Evolutionary conservation across 2,113 vertebrate genomes (phyloP).

Genomic region (Rallus limicola): DNA sequence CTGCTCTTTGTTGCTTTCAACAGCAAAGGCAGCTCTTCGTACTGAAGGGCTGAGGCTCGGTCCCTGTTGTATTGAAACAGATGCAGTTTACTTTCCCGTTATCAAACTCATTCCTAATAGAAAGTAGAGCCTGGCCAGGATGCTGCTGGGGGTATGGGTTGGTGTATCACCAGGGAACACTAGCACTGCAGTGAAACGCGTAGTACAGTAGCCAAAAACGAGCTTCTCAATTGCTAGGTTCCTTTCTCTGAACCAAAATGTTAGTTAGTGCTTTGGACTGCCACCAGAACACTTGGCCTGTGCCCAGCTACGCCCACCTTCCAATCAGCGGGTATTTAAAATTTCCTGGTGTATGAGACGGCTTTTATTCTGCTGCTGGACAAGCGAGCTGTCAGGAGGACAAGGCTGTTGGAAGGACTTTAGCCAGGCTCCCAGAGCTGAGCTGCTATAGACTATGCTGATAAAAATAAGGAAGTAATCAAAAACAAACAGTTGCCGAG

Average conservation of each 20-base stretch:
- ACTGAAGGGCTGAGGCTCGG: neutral
- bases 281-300: neutral
- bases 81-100: neutral
- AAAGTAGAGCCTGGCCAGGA: neutral
- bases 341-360: neutral
- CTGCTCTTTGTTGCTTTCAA: constrained; percentile 27
- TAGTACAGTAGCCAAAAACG: neutral
- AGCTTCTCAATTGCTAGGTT: neutral
- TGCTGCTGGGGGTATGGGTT: neutral
- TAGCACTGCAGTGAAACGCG: neutral
- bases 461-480: neutral
- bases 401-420: neutral
- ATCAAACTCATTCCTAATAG: neutral
- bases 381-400: neutral
- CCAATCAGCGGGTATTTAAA: neutral
- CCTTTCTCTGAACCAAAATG: neutral
- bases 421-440: neutral
- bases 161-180: neutral
- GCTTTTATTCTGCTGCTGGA: neutral
- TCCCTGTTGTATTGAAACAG: neutral
- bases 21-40: neutral
- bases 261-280: neutral
- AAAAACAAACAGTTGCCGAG: neutral
- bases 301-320: neutral
- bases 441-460: neutral